phyloP scores from a whole-genome alignment of 2,113 vertebrate genomes.

The Lepisosteus osseus region DNA sequence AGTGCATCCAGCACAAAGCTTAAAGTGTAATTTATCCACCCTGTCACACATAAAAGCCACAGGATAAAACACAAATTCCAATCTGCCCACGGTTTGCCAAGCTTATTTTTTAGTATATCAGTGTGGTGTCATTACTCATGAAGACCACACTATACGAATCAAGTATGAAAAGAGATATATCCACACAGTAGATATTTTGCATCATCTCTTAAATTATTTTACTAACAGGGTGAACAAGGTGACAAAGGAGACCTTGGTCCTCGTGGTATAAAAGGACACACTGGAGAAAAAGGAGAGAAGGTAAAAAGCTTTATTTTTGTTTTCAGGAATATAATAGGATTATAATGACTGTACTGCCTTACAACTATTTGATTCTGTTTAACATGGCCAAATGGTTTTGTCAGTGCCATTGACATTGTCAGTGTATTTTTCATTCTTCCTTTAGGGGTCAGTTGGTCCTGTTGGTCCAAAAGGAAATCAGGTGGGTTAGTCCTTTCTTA shows the following conservation, averaged over 20 bases:
- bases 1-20: no score
- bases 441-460: conserved; percentile 61
- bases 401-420: no score
- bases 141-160: background rate
- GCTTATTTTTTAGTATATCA: no score
- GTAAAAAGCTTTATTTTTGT: conserved; percentile 29
- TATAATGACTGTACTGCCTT: background rate
- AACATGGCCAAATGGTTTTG: no score
- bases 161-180: background rate
- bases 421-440: conserved; percentile 7
- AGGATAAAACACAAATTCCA: no score
- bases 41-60: no score
- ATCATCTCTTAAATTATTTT: background rate
- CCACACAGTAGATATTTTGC: background rate
- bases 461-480: conserved; percentile 64
- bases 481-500: conserved; percentile 36
- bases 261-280: conserved; percentile 67
- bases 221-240: conserved; percentile 62
- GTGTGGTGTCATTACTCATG: no score
- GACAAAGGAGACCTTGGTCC: conserved; percentile 57
- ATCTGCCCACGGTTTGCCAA: no score
- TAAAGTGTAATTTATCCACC: no score
- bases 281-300: conserved; percentile 70
- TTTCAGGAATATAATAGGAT: background rate
- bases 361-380: no score